These are phyloP conservation scores for Felis chaus DNA, from an alignment of 2,113 vertebrate species.

Conservation along the genomic window DNA sequence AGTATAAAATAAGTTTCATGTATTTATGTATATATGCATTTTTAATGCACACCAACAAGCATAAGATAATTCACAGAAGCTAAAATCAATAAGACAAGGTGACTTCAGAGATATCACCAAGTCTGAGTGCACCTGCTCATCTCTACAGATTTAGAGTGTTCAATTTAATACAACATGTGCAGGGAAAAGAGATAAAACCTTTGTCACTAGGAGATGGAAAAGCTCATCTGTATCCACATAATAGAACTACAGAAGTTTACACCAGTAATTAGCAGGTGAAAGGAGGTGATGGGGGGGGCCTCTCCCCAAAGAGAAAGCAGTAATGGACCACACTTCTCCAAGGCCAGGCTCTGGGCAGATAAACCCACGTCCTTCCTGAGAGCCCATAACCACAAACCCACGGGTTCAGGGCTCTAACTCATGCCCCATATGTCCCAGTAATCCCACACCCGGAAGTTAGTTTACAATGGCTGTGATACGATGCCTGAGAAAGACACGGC, in stretches of 20 bases:
- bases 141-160: not conserved
- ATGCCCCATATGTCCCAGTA: fast-evolving
- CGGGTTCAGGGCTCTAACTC: fast-evolving
- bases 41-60: not conserved
- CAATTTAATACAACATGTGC: not conserved
- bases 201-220: not conserved
- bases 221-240: not conserved
- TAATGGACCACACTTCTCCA: not conserved
- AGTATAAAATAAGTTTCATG: not conserved
- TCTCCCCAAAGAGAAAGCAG: not conserved
- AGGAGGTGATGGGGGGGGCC: not conserved
- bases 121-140: not conserved
- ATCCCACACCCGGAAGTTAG: not conserved
- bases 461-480: fast-evolving
- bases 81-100: not conserved
- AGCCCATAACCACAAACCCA: fast-evolving
- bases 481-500: not conserved
- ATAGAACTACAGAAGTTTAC: not conserved
- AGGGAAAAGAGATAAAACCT: not conserved
- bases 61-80: not conserved
- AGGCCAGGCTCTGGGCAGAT: fast-evolving
- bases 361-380: not conserved
- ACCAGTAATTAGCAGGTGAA: not conserved
- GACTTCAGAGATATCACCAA: not conserved
- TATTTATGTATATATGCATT: not conserved